Percentiles rank a stretch among this genome's conserved stretches.
Evolutionary conservation across 2,888 invertebrate species (phyloP).

Genomic region (Limnephilus auricula): DNA sequence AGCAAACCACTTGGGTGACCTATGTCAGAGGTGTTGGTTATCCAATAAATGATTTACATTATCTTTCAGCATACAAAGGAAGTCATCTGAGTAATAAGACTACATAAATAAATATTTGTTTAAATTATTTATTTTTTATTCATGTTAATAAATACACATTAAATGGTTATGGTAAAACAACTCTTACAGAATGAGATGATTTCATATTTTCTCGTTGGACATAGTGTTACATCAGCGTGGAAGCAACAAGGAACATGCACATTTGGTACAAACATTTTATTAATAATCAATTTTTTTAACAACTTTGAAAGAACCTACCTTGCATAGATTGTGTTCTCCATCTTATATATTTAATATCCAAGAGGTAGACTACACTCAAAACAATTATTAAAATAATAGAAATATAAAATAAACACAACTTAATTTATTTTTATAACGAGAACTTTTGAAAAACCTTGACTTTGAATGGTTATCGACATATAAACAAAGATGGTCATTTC

Average conservation of each 20-base stretch:
- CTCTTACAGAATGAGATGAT: background rate
- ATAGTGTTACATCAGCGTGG: background rate
- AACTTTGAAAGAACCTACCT: background rate
- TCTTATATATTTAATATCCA: background rate
- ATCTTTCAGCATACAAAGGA: background rate
- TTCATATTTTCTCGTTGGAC: background rate
- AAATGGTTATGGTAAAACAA: background rate
- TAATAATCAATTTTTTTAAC: background rate
- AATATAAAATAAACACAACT: background rate
- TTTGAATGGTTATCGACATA: background rate
- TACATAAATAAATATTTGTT: background rate
- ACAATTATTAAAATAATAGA: background rate
- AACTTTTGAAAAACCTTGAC: background rate
- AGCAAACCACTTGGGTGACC: no score
- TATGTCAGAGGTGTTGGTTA: no score
- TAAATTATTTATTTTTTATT: background rate
- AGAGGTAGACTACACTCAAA: background rate
- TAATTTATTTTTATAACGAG: background rate
- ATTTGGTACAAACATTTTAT: background rate
- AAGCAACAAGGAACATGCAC: background rate
- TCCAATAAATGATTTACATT: no score
- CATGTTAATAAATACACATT: background rate
- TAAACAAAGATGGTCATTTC: background rate
- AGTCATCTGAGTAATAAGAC: background rate
- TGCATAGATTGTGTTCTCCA: background rate